Evolutionary conservation across 1,140 invertebrate species (phyloP).

Genomic region (Drosophila tristis): DNA sequence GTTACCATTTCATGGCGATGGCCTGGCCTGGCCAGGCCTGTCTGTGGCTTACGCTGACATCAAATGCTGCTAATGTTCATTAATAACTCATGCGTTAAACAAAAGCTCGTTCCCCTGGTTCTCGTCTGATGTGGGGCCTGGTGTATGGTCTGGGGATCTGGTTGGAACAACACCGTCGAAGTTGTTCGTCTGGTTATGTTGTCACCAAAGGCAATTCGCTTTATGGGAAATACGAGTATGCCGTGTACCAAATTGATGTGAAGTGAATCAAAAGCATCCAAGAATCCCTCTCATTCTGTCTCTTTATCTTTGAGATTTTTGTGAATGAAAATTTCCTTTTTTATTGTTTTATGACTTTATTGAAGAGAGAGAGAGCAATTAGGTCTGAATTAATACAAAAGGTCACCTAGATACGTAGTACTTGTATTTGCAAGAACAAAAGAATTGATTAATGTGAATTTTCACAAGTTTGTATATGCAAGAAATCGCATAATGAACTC

Average conservation of each 20-base stretch:
- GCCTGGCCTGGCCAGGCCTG: neutral
- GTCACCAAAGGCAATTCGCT: conserved; percentile 47
- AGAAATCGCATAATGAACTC: conserved; percentile 68
- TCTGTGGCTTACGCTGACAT: conserved; percentile 25
- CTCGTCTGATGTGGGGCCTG: neutral
- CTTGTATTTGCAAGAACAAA: conserved; percentile 59
- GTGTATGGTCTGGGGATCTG: conserved; percentile 21
- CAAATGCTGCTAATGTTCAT: conserved; percentile 71
- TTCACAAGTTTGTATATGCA: conserved; percentile 54
- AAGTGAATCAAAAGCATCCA: neutral
- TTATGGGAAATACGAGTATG: conserved; percentile 34
- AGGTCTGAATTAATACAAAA: conserved; percentile 55
- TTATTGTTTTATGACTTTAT: conserved; percentile 24
- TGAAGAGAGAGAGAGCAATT: conserved; percentile 44
- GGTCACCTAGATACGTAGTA: conserved; percentile 50
- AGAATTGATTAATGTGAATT: conserved; percentile 77
- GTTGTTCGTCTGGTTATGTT: conserved; percentile 40
- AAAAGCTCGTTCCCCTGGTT: conserved; percentile 35
- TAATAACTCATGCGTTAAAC: conserved; percentile 74
- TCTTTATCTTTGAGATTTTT: neutral
- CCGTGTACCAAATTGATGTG: no score
- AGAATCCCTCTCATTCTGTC: neutral
- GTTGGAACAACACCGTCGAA: conserved; percentile 22
- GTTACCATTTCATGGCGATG: conserved; percentile 37
- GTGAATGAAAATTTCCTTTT: conserved; percentile 7